Conservation (phyloP, 2,888 invertebrate species). For the Psococerastis gibbosa region DNA sequence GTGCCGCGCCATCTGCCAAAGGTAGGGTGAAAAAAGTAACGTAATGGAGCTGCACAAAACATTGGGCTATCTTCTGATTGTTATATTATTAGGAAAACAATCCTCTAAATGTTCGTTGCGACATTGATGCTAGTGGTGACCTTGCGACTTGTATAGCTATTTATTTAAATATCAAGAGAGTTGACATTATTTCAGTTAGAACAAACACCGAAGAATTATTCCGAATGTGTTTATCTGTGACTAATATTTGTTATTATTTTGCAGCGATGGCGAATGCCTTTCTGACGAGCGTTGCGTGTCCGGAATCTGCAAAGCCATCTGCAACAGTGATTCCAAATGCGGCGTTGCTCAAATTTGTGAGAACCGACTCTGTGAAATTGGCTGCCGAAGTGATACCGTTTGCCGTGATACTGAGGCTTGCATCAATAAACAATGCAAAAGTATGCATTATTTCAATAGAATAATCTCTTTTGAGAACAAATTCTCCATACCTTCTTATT, state of each 20-base stretch:
- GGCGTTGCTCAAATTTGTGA: slow-evolving; percentile 68
- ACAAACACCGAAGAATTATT: neutral
- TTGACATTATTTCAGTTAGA: too few species aligned
- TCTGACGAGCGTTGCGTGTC: slow-evolving; percentile 71
- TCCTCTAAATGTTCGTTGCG: too few species aligned
- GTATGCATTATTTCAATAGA: slow-evolving; percentile 32
- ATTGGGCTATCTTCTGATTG: neutral
- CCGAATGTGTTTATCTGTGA: neutral
- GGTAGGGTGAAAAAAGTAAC: slow-evolving; percentile 31
- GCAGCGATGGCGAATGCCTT: slow-evolving; percentile 59
- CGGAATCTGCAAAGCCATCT: slow-evolving; percentile 65
- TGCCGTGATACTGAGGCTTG: slow-evolving; percentile 62
- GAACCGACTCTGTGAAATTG: slow-evolving; percentile 65
- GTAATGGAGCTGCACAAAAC: neutral
- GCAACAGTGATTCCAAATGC: slow-evolving; percentile 71
- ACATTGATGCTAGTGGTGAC: too few species aligned
- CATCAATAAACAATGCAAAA: slow-evolving; percentile 60
- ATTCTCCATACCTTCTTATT: too few species aligned
- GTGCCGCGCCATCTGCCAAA: slow-evolving; percentile 60
- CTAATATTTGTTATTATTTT: slow-evolving; percentile 19
- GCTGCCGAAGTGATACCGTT: slow-evolving; percentile 66
- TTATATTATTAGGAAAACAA: slow-evolving; percentile 8
- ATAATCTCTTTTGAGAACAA: neutral
- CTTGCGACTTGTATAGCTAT: too few species aligned
- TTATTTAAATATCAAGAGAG: too few species aligned